Percentiles rank a stretch among this genome's conserved stretches.
phyloP scores from a whole-genome alignment of 2,113 vertebrate genomes.

The Abramis brama region DNA sequence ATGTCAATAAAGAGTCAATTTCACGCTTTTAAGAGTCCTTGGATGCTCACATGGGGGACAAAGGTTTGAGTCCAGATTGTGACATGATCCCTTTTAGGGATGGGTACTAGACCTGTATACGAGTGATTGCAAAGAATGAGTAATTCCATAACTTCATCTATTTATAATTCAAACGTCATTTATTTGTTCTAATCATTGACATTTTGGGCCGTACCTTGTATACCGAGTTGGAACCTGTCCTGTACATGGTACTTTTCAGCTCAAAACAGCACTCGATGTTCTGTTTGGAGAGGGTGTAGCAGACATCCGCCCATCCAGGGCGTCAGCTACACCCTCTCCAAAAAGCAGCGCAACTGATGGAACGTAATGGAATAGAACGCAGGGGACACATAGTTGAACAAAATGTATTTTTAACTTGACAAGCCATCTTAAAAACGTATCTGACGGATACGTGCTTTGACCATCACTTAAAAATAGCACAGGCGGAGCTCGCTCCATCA shows the following conservation, averaged over 20 bases:
- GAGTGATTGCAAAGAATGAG: background rate
- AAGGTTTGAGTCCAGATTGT: background rate
- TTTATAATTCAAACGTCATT: background rate
- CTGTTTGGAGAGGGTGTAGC: background rate
- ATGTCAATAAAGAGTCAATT: background rate
- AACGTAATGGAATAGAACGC: background rate
- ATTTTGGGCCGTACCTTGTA: background rate
- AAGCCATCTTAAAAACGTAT: background rate
- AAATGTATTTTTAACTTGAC: slow-evolving; percentile 13
- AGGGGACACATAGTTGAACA: background rate
- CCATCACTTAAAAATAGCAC: slow-evolving; percentile 1
- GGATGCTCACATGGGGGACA: background rate
- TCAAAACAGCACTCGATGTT: background rate
- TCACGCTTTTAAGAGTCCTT: background rate
- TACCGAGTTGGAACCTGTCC: background rate
- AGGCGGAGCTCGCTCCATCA: background rate
- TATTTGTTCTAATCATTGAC: background rate
- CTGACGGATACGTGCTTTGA: background rate
- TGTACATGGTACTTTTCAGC: background rate
- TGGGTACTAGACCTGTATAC: too few species aligned
- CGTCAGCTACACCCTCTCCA: too few species aligned
- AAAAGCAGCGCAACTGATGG: background rate
- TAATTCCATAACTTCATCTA: too few species aligned
- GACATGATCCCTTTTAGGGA: background rate
- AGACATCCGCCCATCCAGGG: background rate